Evolutionary conservation across 2,888 invertebrate genomes (phyloP).

Genomic region (Cepaea hortensis): DNA sequence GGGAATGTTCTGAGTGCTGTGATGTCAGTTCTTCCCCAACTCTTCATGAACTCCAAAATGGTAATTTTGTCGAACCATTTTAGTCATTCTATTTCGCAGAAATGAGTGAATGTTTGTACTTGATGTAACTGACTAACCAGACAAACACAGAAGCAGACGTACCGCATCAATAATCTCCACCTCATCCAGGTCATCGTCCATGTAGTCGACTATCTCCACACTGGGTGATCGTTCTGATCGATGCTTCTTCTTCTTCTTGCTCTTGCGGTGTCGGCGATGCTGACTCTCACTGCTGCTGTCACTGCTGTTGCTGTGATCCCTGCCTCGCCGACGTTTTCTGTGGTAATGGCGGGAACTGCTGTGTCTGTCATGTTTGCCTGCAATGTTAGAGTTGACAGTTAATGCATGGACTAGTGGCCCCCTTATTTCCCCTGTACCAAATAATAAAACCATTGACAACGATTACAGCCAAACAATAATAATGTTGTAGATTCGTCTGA

Average conservation of each 20-base stretch:
- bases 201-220: conserved; percentile 35
- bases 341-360: conserved; percentile 39
- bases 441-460: no score
- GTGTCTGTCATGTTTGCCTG: conserved; percentile 30
- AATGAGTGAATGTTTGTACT: no score
- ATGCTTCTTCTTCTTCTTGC: conserved; percentile 44
- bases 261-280: conserved; percentile 30
- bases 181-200: conserved; percentile 14
- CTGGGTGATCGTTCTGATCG: conserved; percentile 40
- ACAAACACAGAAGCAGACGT: not conserved
- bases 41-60: no score
- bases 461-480: no score
- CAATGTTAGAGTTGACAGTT: not conserved
- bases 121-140: no score
- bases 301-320: conserved; percentile 48
- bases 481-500: no score
- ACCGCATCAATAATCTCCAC: conserved; percentile 24
- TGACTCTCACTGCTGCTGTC: conserved; percentile 30
- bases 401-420: no score
- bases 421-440: no score
- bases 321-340: conserved; percentile 50
- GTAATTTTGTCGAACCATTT: no score
- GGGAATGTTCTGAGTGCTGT: no score
- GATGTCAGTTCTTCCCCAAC: no score
- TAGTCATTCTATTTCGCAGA: no score